Conservation (phyloP, 1,140 invertebrate species). For the Anadara kagoshimensis region DNA sequence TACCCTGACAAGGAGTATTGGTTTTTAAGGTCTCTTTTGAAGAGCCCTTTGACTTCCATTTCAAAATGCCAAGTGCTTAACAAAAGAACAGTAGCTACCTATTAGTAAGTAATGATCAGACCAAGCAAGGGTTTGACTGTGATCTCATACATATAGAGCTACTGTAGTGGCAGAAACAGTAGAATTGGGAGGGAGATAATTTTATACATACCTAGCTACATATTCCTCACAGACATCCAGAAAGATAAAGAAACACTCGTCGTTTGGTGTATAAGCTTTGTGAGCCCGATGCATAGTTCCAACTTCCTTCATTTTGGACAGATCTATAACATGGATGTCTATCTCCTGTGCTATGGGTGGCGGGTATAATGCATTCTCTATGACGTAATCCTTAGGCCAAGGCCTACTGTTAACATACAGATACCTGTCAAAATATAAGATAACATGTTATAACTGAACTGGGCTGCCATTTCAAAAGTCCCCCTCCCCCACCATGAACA, state of each 20-base stretch:
- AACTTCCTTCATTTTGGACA: slow-evolving; percentile 84
- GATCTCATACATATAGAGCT: too few relatives aligned
- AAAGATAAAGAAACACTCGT: slow-evolving; percentile 93
- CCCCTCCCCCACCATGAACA: too few relatives aligned
- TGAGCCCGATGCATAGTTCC: slow-evolving; percentile 89
- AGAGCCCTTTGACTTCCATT: too few relatives aligned
- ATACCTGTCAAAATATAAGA: slow-evolving; percentile 79
- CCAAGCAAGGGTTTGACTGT: too few relatives aligned
- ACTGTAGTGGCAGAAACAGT: too few relatives aligned
- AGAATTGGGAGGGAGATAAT: not conserved
- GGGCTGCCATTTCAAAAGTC: too few relatives aligned
- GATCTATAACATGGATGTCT: slow-evolving; percentile 91
- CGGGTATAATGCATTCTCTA: slow-evolving; percentile 86
- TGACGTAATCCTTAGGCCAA: slow-evolving; percentile 87
- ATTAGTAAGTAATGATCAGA: too few relatives aligned
- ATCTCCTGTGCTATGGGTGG: slow-evolving; percentile 94
- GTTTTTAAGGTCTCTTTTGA: too few relatives aligned
- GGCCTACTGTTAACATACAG: slow-evolving; percentile 91
- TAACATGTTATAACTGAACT: too few relatives aligned
- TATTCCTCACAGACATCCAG: slow-evolving; percentile 89
- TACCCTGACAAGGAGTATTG: too few relatives aligned
- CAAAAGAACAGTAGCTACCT: too few relatives aligned
- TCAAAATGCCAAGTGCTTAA: too few relatives aligned
- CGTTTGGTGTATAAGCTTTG: slow-evolving; percentile 90
- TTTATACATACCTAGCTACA: slow-evolving; percentile 85